Percentiles rank a stretch among this genome's conserved stretches.
Evolutionary conservation across 2,797 vertebrate genomes (phyloP).

Genomic region (Aldrovandia affinis): DNA sequence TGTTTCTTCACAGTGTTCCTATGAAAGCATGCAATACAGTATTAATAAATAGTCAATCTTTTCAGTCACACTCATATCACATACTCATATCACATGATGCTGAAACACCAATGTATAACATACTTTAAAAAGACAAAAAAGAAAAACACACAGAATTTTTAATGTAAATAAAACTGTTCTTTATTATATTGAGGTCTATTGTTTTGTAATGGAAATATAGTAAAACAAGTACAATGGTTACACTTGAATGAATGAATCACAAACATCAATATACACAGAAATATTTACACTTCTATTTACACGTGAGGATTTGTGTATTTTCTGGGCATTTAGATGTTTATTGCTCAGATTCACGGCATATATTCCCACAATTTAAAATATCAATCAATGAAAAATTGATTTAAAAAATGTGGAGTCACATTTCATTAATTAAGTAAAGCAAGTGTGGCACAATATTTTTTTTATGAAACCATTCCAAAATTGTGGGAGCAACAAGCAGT

Average conservation of each 20-base stretch:
- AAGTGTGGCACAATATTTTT: neutral
- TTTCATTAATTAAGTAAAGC: neutral
- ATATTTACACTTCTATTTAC: neutral
- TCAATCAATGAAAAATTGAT: neutral
- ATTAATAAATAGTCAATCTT: neutral
- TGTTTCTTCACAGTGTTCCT: neutral
- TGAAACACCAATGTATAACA: neutral
- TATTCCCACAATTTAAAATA: neutral
- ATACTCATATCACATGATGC: neutral
- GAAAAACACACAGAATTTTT: slow-evolving; percentile 1
- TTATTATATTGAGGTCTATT: slow-evolving; percentile 2
- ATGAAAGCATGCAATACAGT: neutral
- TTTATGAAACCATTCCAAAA: neutral
- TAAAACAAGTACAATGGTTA: neutral
- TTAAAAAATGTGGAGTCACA: neutral
- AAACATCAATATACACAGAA: neutral
- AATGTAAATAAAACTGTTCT: slow-evolving; percentile 5
- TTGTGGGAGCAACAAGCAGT: neutral
- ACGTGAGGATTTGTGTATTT: neutral
- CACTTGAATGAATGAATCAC: neutral
- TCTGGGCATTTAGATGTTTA: neutral
- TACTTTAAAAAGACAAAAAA: neutral
- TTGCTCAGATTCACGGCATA: neutral
- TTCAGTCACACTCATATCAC: no score
- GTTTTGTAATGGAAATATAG: neutral